These are phyloP conservation scores for Hesperia comma DNA, from an alignment of 2,888 invertebrate genomes.

Conservation along the genomic window DNA sequence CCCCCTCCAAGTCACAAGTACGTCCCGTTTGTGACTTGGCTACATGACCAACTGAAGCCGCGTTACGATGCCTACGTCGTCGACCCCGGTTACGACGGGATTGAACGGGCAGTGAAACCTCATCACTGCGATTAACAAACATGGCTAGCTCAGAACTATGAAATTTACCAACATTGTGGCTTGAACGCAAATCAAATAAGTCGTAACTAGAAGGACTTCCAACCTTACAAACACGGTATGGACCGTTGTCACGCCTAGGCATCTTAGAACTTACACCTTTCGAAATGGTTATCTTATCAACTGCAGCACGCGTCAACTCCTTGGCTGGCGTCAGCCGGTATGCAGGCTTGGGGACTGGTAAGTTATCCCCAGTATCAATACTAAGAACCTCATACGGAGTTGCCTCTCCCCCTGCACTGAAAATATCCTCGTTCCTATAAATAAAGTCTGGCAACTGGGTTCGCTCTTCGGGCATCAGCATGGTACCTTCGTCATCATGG, in stretches of 20 bases:
- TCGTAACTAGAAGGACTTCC: constrained; percentile 33
- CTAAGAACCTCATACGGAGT: constrained; percentile 1
- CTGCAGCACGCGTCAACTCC: constrained; percentile 40
- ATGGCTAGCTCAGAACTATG: neutral
- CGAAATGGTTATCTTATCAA: constrained; percentile 43
- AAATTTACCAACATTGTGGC: neutral
- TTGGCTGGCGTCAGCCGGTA: constrained; percentile 43
- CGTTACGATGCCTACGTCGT: neutral
- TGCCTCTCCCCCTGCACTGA: constrained; percentile 11
- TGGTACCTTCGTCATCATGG: constrained; percentile 1
- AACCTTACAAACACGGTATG: constrained; percentile 20
- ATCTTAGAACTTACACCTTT: constrained; percentile 35
- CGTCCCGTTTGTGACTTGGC: neutral
- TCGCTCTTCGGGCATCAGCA: constrained; percentile 1
- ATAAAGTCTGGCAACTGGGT: constrained; percentile 8
- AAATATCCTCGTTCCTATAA: constrained; percentile 3
- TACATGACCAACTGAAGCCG: neutral
- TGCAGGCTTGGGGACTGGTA: constrained; percentile 41
- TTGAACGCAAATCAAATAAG: neutral
- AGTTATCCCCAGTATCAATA: constrained; percentile 50
- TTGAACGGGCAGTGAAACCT: neutral
- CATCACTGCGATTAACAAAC: neutral
- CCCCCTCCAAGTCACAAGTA: neutral
- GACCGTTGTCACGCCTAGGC: constrained; percentile 36
- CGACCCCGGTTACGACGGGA: neutral